phyloP scores from a whole-genome alignment of 2,113 vertebrate genomes.

The Albula goreensis region DNA sequence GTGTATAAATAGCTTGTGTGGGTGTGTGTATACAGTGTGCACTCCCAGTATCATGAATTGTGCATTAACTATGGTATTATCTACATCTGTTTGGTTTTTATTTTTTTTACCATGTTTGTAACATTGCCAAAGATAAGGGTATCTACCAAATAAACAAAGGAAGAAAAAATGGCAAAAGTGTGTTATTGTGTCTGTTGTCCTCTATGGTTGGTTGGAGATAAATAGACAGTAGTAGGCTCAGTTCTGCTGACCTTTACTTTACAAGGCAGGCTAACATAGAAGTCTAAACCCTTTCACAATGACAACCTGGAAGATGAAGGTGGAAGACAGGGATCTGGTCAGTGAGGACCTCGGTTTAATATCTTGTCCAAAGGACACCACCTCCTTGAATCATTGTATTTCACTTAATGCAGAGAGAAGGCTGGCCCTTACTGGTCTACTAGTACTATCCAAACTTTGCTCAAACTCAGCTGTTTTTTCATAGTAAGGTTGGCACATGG shows the following conservation, averaged over 20 bases:
- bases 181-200: neutral
- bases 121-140: neutral
- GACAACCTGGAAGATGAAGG: neutral
- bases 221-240: neutral
- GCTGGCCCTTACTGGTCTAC: neutral
- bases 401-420: neutral
- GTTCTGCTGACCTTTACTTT: neutral
- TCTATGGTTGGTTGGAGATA: neutral
- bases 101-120: neutral
- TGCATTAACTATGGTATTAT: no score
- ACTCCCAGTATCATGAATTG: no score
- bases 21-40: neutral
- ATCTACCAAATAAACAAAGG: neutral
- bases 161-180: neutral
- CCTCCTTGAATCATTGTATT: neutral
- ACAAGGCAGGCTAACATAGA: neutral
- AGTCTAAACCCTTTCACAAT: neutral
- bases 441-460: neutral
- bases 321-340: no score
- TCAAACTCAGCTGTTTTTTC: neutral
- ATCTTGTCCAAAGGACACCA: neutral
- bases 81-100: no score
- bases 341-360: neutral
- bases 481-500: neutral
- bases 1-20: neutral